These are phyloP conservation scores for Plestiodon gilberti DNA, from an alignment of 2,113 vertebrate genomes.

Conservation along the genomic window DNA sequence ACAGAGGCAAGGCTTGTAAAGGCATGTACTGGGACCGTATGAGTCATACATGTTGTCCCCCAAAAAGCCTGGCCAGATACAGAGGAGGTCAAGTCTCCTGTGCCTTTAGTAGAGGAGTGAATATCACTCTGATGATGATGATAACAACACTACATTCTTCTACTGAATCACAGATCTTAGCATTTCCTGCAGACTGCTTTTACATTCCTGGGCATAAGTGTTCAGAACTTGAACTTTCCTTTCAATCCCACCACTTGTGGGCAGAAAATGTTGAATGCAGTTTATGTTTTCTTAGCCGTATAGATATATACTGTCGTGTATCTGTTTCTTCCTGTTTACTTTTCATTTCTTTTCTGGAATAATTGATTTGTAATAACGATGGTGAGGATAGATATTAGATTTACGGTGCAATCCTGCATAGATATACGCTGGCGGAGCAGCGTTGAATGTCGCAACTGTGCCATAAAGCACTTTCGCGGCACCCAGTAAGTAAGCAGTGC, in stretches of 20 bases:
- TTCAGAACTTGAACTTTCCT: slow-evolving; percentile 25
- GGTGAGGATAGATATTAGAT: slow-evolving; percentile 3
- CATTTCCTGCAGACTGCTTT: background rate
- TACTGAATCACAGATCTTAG: slow-evolving; percentile 16
- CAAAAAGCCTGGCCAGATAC: too few relatives aligned
- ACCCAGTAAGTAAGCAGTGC: background rate
- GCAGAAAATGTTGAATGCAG: background rate
- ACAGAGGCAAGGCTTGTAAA: background rate
- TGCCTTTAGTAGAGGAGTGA: background rate
- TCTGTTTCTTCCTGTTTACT: background rate
- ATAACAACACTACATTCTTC: slow-evolving; percentile 47
- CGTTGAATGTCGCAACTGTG: too few relatives aligned
- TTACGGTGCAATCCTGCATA: too few relatives aligned
- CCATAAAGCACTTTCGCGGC: too few relatives aligned
- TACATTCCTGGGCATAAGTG: slow-evolving; percentile 24
- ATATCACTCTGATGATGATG: slow-evolving; percentile 33
- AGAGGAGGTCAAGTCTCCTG: background rate
- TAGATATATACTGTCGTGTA: too few relatives aligned
- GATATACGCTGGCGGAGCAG: too few relatives aligned
- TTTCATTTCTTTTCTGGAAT: background rate
- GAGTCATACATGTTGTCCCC: background rate
- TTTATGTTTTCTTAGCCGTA: background rate
- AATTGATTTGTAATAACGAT: background rate
- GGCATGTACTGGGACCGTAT: background rate
- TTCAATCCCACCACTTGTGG: slow-evolving; percentile 13